Base-by-base conservation (phyloP, 2,113 vertebrate species). In the Ceratotherium simum region DNA sequence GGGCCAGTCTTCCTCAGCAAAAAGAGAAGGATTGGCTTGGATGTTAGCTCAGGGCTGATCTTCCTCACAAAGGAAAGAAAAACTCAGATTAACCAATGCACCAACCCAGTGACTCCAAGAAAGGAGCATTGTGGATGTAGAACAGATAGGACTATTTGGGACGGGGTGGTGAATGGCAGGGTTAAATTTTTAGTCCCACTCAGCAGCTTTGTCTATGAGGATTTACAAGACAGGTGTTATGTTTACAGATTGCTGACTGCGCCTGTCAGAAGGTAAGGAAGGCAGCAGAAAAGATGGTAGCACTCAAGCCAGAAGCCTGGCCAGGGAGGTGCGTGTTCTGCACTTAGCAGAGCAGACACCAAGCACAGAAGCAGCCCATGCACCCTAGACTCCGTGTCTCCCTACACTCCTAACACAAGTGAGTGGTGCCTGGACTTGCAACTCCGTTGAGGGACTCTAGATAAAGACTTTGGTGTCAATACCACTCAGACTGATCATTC, bases 181-280 rank as follows among this genome's bases (percentile, higher is more conserved):
- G 88, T 96, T 97, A 92, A 82, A 94, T 85, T 93, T 97, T 97
- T 67, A 92, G 88, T 16, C 56, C 81, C 95, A 94, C 56, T 94
- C 92, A 95, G 94, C 90, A 96, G 92, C 92, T 96, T 90, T 65
- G 72, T 73, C 90, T 51, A 1, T 78, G 76, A 92, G 70, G 80
- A 88, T 88, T 95, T 96, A 92, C 80, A 88, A 54, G 79, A 80
- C 96, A 90, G 72, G 76, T 94, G 56, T 67, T 95, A 60, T 18
- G 88, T 88, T 89, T 94, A 48, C 84, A 86, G 67, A 97, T 42
- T 75, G 87, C 92, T 97, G 87, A 94, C 91, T 79, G 56, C 2
- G 33, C n/a, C 3, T 25, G 31, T 62, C 56, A 65, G 73, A 42
- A 60, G 56, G 5, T 14, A 16, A 62, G 8, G 31, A 33, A 48